Percentiles rank a stretch among this genome's conserved stretches.
Conservation (phyloP, 2,888 invertebrate genomes). For the Melinaea marsaeus region DNA sequence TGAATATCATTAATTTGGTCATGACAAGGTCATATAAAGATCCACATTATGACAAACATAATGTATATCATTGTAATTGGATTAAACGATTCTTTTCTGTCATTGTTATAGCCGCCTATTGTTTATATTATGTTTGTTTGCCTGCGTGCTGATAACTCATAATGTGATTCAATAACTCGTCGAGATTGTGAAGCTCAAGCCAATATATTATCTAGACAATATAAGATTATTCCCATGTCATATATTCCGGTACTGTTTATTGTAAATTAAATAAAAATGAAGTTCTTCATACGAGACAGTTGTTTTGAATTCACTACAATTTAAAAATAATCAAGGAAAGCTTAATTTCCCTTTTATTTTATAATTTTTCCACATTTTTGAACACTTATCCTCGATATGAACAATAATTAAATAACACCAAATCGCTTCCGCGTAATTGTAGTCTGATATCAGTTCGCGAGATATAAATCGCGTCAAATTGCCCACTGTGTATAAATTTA, state of each 20-base stretch:
- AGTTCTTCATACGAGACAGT: too few species aligned
- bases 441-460: slow-evolving; percentile 11
- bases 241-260: neutral
- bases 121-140: slow-evolving; percentile 59
- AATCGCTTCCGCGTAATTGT: slow-evolving; percentile 25
- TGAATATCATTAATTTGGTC: too few species aligned
- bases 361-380: neutral
- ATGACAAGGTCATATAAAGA: slow-evolving; percentile 8
- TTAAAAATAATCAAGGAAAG: too few species aligned
- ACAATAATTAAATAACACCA: slow-evolving; percentile 16
- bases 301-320: too few species aligned
- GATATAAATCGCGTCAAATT: slow-evolving; percentile 31
- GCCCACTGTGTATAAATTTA: slow-evolving; percentile 34
- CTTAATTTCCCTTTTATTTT: neutral
- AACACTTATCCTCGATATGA: slow-evolving; percentile 6
- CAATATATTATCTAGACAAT: slow-evolving; percentile 3
- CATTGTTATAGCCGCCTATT: slow-evolving; percentile 68
- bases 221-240: neutral
- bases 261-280: too few species aligned
- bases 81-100: slow-evolving; percentile 74
- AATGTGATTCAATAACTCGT: slow-evolving; percentile 71
- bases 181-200: slow-evolving; percentile 44
- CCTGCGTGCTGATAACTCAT: slow-evolving; percentile 68
- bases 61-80: slow-evolving; percentile 71
- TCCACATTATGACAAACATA: slow-evolving; percentile 44